Percentiles rank a stretch among this genome's conserved stretches.
phyloP scores from a whole-genome alignment of 2,113 vertebrate genomes.

The Protobothrops mucrosquamatus region DNA sequence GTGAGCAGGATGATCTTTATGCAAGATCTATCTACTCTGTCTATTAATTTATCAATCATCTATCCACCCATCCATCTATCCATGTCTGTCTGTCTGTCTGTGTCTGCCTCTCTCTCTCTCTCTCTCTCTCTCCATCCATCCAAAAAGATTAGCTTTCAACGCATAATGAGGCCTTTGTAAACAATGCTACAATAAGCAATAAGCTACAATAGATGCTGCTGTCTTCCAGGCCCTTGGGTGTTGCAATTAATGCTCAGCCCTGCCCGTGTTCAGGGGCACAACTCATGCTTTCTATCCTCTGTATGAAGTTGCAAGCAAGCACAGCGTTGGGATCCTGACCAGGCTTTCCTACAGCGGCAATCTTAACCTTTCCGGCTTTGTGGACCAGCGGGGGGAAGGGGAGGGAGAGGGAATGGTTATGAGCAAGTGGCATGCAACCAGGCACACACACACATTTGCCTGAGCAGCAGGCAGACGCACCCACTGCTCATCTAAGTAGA shows the following conservation, averaged over 20 bases:
- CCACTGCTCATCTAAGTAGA: no score
- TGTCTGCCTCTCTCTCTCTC: no score
- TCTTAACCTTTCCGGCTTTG: no score
- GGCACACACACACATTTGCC: no score
- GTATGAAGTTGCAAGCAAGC: background rate
- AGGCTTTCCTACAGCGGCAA: background rate
- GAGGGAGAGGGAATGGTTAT: no score
- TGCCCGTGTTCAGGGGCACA: conserved; percentile 8
- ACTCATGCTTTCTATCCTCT: background rate
- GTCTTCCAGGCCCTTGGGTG: conserved; percentile 9
- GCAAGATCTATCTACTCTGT: background rate
- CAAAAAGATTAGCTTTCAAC: background rate
- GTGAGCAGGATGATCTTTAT: background rate
- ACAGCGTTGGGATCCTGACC: background rate
- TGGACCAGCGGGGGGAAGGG: no score
- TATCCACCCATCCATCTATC: background rate
- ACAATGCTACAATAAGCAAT: background rate
- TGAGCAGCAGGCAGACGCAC: no score
- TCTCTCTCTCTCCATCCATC: background rate
- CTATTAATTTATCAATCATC: background rate
- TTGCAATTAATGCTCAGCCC: conserved; percentile 14
- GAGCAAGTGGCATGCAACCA: no score
- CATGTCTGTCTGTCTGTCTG: no score
- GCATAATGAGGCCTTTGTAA: conserved; percentile 20
- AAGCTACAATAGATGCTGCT: background rate